Base-by-base conservation (phyloP, 2,113 vertebrate species). In the Ctenomys sociabilis region DNA sequence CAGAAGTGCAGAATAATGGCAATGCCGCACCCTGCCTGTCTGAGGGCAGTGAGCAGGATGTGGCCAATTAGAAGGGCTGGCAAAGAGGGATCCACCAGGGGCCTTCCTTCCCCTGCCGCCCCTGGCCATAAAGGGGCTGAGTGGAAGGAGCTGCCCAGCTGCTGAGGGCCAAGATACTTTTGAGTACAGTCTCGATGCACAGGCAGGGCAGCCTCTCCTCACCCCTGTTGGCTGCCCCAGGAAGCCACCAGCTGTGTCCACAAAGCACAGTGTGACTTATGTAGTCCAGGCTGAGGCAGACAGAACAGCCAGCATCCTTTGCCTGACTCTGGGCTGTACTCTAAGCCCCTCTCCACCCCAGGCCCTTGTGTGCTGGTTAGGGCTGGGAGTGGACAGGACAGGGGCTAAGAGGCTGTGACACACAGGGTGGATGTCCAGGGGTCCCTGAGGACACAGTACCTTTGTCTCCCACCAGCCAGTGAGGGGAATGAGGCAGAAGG, bases 1-100 rank as follows among this genome's bases (percentile, higher is more conserved):
- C 75, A 49, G 96, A 98, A 97, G 17, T 84, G 19, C 72, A 49
- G 96, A 98, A 97, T 96, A 97, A 92, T 91, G 83, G 95, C 57
- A 84, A 89, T 97, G 97, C 97, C 32, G 12, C 96, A 93, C 97
- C 95, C 95, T 54, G 52, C 94, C 93, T 91, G 66, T 75, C 72
- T 4, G 7, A 32, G 90, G 63, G 30, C 32, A 30, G 96, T 59
- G 70, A 28, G 73, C 89, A 83, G 88, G 91, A 89, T 77, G 89
- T n/a, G 70, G 81, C 97, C 94, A 82, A 81, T 94, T 49, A 72
- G 87, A 77, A 93, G 68, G 80, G 49, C 68, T 70, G 0, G 37
- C 8, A 12, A 81, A 82, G 93, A 32, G 63, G 78, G 94, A 32
- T 88, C 64, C 85, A 49, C 32, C 59, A 45, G 84, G 85, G 75